phyloP scores from a whole-genome alignment of 2,888 invertebrate genomes.

The Euplexia lucipara region DNA sequence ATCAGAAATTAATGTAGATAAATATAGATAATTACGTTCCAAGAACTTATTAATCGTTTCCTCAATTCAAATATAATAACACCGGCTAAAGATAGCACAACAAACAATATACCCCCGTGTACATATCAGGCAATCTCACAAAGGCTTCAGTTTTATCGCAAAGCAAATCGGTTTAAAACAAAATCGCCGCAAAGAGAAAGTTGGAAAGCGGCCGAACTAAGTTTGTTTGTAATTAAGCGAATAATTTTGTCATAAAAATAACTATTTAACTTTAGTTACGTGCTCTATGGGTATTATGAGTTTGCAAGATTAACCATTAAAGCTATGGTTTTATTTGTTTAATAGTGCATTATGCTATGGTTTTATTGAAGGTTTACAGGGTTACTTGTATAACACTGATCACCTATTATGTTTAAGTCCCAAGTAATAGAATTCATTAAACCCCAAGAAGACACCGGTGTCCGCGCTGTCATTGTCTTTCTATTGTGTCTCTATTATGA shows the following conservation, averaged over 20 bases:
- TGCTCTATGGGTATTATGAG: constrained; percentile 43
- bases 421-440: too few species aligned
- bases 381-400: background rate
- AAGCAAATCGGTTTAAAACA: constrained; percentile 61
- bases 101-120: constrained; percentile 13
- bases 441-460: too few species aligned
- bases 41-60: constrained; percentile 17
- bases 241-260: constrained; percentile 66
- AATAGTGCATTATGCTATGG: too few species aligned
- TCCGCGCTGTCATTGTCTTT: too few species aligned
- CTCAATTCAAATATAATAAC: constrained; percentile 8
- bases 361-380: background rate
- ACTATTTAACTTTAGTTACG: constrained; percentile 59
- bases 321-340: background rate
- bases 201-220: constrained; percentile 63
- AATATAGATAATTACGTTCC: constrained; percentile 19
- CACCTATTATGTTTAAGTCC: too few species aligned
- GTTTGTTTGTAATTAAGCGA: constrained; percentile 67
- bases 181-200: constrained; percentile 62
- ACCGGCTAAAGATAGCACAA: constrained; percentile 1
- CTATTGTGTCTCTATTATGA: too few species aligned
- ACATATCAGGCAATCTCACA: constrained; percentile 36
- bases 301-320: constrained; percentile 18
- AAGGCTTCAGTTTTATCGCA: constrained; percentile 51
- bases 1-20: too few species aligned